These are phyloP conservation scores for Ephialtes manifestator DNA, from an alignment of 2,888 invertebrate genomes.

Conservation along the genomic window DNA sequence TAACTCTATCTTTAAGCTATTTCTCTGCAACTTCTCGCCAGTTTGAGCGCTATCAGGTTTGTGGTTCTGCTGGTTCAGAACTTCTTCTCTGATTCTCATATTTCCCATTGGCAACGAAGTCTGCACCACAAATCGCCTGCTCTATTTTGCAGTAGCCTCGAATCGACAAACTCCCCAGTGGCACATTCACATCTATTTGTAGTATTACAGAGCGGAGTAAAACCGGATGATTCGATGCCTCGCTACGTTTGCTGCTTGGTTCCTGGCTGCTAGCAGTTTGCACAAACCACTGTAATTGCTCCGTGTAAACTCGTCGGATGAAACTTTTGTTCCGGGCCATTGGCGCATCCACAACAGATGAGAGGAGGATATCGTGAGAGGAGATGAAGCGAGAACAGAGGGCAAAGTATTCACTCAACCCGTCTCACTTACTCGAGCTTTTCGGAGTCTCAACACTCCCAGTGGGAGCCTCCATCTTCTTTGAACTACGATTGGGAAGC, in stretches of 20 bases:
- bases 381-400: not conserved
- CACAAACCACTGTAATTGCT: not conserved
- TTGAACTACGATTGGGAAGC: conserved; percentile 8
- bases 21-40: not conserved
- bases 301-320: conserved; percentile 1
- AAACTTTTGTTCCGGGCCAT: conserved; percentile 8
- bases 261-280: not conserved
- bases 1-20: conserved; percentile 14
- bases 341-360: not conserved
- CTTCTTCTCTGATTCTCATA: not conserved
- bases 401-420: not conserved
- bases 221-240: not conserved
- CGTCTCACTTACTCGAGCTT: conserved; percentile 6
- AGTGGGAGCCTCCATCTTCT: conserved; percentile 17
- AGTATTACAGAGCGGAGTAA: not conserved
- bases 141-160: not conserved
- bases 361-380: not conserved
- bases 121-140: not conserved
- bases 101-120: not conserved
- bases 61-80: not conserved
- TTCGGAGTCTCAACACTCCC: conserved; percentile 8
- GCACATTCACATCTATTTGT: not conserved
- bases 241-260: not conserved
- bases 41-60: not conserved
- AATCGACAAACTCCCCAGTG: not conserved